These are phyloP conservation scores for Gastracanthus pulcherrimus DNA, from an alignment of 2,888 invertebrate genomes.

Conservation along the genomic window DNA sequence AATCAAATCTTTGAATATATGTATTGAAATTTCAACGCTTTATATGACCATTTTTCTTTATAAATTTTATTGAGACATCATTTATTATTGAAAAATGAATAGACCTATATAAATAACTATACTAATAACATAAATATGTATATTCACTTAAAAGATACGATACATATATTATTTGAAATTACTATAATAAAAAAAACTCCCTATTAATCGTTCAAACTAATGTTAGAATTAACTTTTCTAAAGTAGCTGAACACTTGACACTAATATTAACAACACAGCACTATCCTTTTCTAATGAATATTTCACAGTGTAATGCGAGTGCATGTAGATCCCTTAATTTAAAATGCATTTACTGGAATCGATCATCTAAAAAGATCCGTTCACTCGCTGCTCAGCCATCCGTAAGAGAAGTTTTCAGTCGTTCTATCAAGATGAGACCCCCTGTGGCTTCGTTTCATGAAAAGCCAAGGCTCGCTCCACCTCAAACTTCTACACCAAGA, in stretches of 20 bases:
- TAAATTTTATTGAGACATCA: too few species aligned
- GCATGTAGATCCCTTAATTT: conserved; percentile 1
- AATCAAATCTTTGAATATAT: too few species aligned
- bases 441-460: conserved; percentile 41
- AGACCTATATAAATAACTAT: too few species aligned
- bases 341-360: conserved; percentile 26
- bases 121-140: too few species aligned
- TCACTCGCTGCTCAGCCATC: conserved; percentile 33
- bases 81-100: too few species aligned
- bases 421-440: conserved; percentile 42
- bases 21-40: too few species aligned
- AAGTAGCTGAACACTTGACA: neutral
- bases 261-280: neutral
- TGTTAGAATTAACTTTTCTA: too few species aligned
- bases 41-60: too few species aligned
- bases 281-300: neutral
- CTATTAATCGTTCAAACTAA: too few species aligned
- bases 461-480: conserved; percentile 20
- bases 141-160: neutral
- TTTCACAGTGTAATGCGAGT: neutral
- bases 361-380: conserved; percentile 22
- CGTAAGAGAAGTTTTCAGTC: conserved; percentile 49
- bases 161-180: neutral
- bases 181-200: neutral
- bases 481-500: neutral